Base-by-base conservation (phyloP, 2,113 vertebrate genomes). In the Pomatostomus ruficeps region DNA sequence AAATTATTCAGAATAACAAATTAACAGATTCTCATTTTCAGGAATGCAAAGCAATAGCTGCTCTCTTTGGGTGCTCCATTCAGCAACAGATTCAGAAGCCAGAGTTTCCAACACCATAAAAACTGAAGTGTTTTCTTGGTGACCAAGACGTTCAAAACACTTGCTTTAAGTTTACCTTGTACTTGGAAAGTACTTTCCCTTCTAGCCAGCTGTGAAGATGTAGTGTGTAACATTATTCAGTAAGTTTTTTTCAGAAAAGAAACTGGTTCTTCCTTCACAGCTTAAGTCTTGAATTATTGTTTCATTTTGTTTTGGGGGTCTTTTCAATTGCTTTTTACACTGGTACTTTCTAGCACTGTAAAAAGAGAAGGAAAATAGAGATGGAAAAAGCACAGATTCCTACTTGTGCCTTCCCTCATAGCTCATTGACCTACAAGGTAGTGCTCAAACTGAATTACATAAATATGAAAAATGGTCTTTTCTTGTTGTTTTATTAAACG, bases 381-480 rank as follows among this genome's bases (percentile, higher is more conserved):
- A 14, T 17, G 14, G 10, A 23, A 31, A 18, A 38, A 26, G 0
- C 0, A 0, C 12, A 18, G 36, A 59, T 70, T 74, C 10, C 2
- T 67, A 24, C 16, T 54, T 42, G 40, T 48, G 11, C 9, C 21
- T 83, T 91, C 33, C 7, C 61, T 78, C 6, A 13, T 20, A 62
- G 43, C 3, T 55, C 33, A 43, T 12, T 54, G 15, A 82, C 22
- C 42, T 75, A 63, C 18, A 63, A 23, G 14, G 18, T 43, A 57
- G 14, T 51, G 12, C 14, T 79, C 21, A 55, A 72, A 58, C 16
- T 35, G 7, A 73, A 59, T 54, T 42, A 67, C 13, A 38, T 31
- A 88, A 38, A 76, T 20, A 57, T 16, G 16, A 82, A 67, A 85
- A 85, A 74, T 10, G 0, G 3, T 19, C 4, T 45, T 10, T 40